Conservation (phyloP, 2,888 invertebrate genomes). For the Acleris holmiana region DNA sequence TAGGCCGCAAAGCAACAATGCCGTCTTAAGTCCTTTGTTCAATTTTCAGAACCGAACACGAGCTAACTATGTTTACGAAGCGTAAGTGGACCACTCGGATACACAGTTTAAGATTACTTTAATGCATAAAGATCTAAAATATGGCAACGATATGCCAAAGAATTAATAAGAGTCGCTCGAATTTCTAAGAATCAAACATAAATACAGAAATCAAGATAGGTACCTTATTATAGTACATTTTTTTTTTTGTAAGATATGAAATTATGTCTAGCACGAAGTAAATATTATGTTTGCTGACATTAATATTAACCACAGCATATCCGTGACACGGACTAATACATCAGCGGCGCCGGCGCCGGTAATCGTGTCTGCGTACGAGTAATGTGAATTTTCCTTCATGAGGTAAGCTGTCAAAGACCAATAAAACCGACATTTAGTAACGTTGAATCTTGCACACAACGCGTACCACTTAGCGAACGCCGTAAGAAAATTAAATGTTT, state of each 20-base stretch:
- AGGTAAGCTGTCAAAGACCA: slow-evolving; percentile 70
- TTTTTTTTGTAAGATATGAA: slow-evolving; percentile 23
- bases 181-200: neutral
- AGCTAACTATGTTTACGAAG: neutral
- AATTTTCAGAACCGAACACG: neutral
- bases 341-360: slow-evolving; percentile 58
- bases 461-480: neutral
- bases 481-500: slow-evolving; percentile 12
- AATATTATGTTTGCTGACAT: slow-evolving; percentile 45
- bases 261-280: slow-evolving; percentile 31
- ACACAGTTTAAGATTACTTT: no score
- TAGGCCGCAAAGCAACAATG: no score
- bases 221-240: slow-evolving; percentile 6
- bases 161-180: no score
- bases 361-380: slow-evolving; percentile 46
- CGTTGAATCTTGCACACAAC: neutral
- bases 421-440: slow-evolving; percentile 2
- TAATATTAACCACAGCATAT: slow-evolving; percentile 56
- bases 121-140: no score
- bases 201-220: slow-evolving; percentile 6
- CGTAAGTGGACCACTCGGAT: neutral
- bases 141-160: no score
- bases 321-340: slow-evolving; percentile 74
- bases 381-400: slow-evolving; percentile 76
- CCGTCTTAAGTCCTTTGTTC: neutral